Conservation (phyloP, 2,888 invertebrate species). For the Ptychoptera albimana region DNA sequence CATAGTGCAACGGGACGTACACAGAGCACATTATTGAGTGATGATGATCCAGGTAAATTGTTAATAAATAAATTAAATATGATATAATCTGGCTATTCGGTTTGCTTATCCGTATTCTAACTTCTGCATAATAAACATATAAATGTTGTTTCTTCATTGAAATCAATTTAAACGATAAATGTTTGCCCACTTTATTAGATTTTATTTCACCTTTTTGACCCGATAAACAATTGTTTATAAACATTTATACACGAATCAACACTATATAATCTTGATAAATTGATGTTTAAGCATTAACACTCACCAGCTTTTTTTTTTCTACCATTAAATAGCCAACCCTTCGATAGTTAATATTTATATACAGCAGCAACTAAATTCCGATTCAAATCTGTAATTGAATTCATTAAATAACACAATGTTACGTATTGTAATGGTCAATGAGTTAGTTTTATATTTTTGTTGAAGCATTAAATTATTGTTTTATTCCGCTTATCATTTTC, state of each 20-base stretch:
- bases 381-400: conserved; percentile 5
- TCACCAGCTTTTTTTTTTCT: background rate
- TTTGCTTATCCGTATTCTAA: too few relatives aligned
- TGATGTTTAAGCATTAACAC: background rate
- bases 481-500: background rate
- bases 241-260: too few relatives aligned
- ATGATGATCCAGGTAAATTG: conserved; percentile 32
- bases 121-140: too few relatives aligned
- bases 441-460: too few relatives aligned
- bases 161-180: too few relatives aligned
- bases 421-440: background rate
- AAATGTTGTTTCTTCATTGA: too few relatives aligned
- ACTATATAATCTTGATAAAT: too few relatives aligned
- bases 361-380: background rate
- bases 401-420: background rate
- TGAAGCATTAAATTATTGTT: background rate
- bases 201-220: too few relatives aligned
- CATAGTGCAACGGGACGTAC: conserved; percentile 42
- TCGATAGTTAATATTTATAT: background rate
- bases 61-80: background rate
- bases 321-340: background rate
- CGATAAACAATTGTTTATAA: too few relatives aligned
- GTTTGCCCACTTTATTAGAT: too few relatives aligned
- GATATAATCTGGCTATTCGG: too few relatives aligned
- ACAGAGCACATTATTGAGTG: conserved; percentile 38